phyloP scores from a whole-genome alignment of 2,113 vertebrate species.

The Bucco capensis region DNA sequence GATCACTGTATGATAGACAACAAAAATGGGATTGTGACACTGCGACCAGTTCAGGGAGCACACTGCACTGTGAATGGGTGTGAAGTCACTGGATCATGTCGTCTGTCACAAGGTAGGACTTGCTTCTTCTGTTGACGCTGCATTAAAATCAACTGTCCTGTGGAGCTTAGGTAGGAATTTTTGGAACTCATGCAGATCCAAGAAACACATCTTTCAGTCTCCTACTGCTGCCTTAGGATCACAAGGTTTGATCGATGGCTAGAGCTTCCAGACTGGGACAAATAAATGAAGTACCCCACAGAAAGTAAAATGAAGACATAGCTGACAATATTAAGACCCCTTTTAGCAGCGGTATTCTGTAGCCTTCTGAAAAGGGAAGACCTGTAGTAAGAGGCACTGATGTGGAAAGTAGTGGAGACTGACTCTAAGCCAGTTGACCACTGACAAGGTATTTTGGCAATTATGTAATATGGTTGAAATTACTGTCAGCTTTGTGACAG shows the following conservation, averaged over 20 bases:
- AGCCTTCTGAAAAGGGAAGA: neutral
- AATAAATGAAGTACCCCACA: neutral
- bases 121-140: neutral
- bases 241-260: neutral
- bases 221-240: neutral
- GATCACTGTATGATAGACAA: slow-evolving; percentile 88
- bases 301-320: neutral
- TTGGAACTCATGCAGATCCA: neutral
- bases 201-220: neutral
- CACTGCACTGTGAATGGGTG: slow-evolving; percentile 85
- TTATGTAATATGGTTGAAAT: no score
- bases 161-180: neutral
- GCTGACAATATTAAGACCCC: neutral
- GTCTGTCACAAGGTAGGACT: slow-evolving; percentile 88
- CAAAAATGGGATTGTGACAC: slow-evolving; percentile 80
- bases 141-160: accelerated
- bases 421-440: neutral
- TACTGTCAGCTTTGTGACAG: no score
- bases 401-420: neutral
- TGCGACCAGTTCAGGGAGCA: slow-evolving; percentile 77
- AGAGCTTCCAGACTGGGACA: neutral
- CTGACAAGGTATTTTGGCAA: neutral
- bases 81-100: slow-evolving; percentile 81
- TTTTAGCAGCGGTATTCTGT: neutral
- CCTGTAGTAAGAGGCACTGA: neutral